These are phyloP conservation scores for Limenitis arthemis DNA, from an alignment of 2,888 invertebrate species.

Conservation along the genomic window DNA sequence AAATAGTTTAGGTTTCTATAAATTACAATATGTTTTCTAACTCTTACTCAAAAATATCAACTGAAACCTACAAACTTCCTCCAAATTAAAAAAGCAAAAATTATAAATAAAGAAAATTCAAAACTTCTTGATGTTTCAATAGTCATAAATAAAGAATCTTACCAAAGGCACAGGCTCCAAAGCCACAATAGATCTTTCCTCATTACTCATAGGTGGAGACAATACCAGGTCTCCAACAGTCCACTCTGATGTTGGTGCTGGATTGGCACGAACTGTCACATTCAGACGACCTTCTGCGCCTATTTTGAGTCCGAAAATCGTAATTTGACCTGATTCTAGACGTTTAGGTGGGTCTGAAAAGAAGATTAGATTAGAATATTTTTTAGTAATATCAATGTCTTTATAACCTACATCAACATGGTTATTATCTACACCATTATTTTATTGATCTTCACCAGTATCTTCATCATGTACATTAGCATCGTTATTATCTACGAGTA, in stretches of 20 bases:
- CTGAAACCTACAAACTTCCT: no score
- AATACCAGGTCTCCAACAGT: slow-evolving; percentile 63
- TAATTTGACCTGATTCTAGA: slow-evolving; percentile 66
- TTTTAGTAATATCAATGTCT: not conserved
- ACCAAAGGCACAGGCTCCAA: slow-evolving; percentile 46
- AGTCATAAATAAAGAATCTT: slow-evolving; percentile 15
- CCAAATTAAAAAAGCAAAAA: no score
- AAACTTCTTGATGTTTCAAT: no score
- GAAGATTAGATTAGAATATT: not conserved
- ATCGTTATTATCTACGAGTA: no score
- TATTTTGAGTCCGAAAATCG: slow-evolving; percentile 81
- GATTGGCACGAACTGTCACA: slow-evolving; percentile 81
- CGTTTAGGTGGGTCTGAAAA: slow-evolving; percentile 76
- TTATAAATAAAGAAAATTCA: no score
- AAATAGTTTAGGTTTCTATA: no score
- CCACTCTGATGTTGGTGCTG: slow-evolving; percentile 80
- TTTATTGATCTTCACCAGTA: no score
- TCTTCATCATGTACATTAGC: no score
- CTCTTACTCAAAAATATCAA: no score
- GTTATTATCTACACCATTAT: no score
- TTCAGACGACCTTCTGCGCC: slow-evolving; percentile 80
- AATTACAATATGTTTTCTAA: no score
- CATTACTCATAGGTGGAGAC: slow-evolving; percentile 29
- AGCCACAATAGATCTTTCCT: slow-evolving; percentile 34
- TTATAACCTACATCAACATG: not conserved